A percentile compares a stretch with the other conserved stretches of the same genome.
Evolutionary conservation across 2,113 vertebrate species (phyloP).

Genomic region (Pipa parva): DNA sequence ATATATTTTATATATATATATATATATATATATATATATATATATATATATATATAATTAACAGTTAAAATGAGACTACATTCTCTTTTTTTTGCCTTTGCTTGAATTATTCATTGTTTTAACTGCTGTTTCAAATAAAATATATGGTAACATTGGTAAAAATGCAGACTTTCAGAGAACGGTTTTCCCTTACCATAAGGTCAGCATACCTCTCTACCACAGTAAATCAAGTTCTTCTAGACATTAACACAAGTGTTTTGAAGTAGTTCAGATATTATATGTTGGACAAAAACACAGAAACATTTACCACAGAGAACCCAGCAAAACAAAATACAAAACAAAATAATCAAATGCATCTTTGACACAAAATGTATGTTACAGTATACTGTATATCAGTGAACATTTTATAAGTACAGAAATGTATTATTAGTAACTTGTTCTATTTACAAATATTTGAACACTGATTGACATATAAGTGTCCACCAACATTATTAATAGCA

Average conservation of each 20-base stretch:
- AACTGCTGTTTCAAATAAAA: slow-evolving; percentile 25
- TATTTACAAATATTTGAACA: slow-evolving; percentile 98
- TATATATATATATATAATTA: too few relatives aligned
- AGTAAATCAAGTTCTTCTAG: slow-evolving; percentile 46
- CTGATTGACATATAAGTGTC: slow-evolving; percentile 89
- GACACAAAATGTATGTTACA: slow-evolving; percentile 72
- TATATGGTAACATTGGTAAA: background rate
- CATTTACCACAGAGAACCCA: slow-evolving; percentile 62
- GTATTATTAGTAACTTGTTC: slow-evolving; percentile 86
- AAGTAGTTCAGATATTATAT: slow-evolving; percentile 63
- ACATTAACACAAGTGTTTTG: slow-evolving; percentile 56
- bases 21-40: too few relatives aligned
- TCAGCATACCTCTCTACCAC: slow-evolving; percentile 41
- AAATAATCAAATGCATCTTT: slow-evolving; percentile 63
- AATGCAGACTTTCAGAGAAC: slow-evolving; percentile 11
- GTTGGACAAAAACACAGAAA: slow-evolving; percentile 71
- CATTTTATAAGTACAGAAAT: slow-evolving; percentile 86
- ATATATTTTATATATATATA: too few relatives aligned
- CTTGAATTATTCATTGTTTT: background rate
- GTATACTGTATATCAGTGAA: slow-evolving; percentile 79
- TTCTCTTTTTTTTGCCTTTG: slow-evolving; percentile 44
- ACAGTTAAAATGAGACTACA: background rate
- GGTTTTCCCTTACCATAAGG: slow-evolving; percentile 44
- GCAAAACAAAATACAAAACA: slow-evolving; percentile 47
- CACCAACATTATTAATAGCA: slow-evolving; percentile 91